phyloP scores from a whole-genome alignment of 1,140 invertebrate genomes.

The Lordiphosa mommai region DNA sequence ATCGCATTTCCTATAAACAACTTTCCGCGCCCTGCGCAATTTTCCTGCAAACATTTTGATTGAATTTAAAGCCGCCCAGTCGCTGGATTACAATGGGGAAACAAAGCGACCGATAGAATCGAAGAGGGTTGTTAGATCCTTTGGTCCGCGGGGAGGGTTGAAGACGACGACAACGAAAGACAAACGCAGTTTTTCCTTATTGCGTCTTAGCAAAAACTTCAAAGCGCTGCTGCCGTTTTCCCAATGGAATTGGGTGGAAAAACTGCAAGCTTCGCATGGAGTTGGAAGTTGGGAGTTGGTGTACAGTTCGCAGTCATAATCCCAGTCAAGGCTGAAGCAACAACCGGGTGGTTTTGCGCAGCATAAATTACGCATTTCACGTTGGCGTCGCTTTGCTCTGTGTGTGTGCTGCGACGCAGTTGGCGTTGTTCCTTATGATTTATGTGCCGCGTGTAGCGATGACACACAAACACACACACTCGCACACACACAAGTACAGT shows the following conservation, averaged over 20 bases:
- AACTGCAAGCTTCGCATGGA: conserved; percentile 57
- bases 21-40: conserved; percentile 28
- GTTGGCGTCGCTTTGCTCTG: conserved; percentile 33
- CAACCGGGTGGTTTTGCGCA: conserved; percentile 47
- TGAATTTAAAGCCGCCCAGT: conserved; percentile 37
- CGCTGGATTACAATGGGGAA: conserved; percentile 36
- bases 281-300: background rate
- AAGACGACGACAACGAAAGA: conserved; percentile 22
- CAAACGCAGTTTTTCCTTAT: conserved; percentile 64
- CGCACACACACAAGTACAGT: conserved; percentile 10
- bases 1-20: background rate
- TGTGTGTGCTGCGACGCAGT: conserved; percentile 58
- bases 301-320: conserved; percentile 20
- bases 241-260: conserved; percentile 26
- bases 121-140: conserved; percentile 44
- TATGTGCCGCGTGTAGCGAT: conserved; percentile 66
- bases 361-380: conserved; percentile 75
- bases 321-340: conserved; percentile 15
- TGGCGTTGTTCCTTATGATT: conserved; percentile 67
- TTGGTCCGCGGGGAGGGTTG: conserved; percentile 20
- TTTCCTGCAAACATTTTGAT: conserved; percentile 36
- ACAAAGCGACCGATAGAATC: conserved; percentile 28
- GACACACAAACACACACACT: conserved; percentile 44
- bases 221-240: conserved; percentile 28
- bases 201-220: conserved; percentile 55